Evolutionary conservation across 2,888 invertebrate species (phyloP).

Genomic region (Danaus chrysippus): DNA sequence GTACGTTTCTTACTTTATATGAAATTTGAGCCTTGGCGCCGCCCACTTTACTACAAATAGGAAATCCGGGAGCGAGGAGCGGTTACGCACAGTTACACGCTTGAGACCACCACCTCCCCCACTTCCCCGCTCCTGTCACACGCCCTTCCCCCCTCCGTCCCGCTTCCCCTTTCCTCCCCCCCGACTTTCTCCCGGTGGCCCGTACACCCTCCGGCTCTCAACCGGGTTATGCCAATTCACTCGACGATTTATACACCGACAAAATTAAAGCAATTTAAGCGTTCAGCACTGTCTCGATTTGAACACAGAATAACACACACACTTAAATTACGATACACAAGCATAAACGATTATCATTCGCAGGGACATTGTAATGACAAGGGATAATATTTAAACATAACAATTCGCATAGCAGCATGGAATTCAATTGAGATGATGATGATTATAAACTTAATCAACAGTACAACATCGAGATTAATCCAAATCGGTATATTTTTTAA

Average conservation of each 20-base stretch:
- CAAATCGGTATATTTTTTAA: slow-evolving; percentile 31
- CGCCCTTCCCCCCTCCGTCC: slow-evolving; percentile 30
- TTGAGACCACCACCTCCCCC: slow-evolving; percentile 59
- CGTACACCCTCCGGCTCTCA: slow-evolving; percentile 64
- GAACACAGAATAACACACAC: slow-evolving; percentile 51
- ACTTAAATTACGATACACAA: slow-evolving; percentile 39
- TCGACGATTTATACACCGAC: slow-evolving; percentile 74
- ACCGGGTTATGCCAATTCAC: slow-evolving; percentile 71
- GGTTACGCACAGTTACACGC: slow-evolving; percentile 77
- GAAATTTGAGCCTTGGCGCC: slow-evolving; percentile 73
- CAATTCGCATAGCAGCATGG: slow-evolving; percentile 46
- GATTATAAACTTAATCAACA: slow-evolving; percentile 34
- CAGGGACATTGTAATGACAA: slow-evolving; percentile 38
- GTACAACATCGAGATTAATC: slow-evolving; percentile 56
- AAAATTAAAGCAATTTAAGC: slow-evolving; percentile 75
- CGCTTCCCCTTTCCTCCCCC: slow-evolving; percentile 23
- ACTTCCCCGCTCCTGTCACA: slow-evolving; percentile 40
- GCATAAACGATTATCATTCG: slow-evolving; percentile 40
- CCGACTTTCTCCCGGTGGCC: slow-evolving; percentile 44
- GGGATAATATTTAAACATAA: slow-evolving; percentile 25
- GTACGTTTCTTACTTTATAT: slow-evolving; percentile 71
- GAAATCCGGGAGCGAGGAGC: slow-evolving; percentile 77
- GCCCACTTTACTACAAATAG: slow-evolving; percentile 78
- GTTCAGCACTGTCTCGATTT: slow-evolving; percentile 56
- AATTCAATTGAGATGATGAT: slow-evolving; percentile 24